Conservation (phyloP, 2,888 invertebrate genomes). For the Agapostemon virescens region DNA sequence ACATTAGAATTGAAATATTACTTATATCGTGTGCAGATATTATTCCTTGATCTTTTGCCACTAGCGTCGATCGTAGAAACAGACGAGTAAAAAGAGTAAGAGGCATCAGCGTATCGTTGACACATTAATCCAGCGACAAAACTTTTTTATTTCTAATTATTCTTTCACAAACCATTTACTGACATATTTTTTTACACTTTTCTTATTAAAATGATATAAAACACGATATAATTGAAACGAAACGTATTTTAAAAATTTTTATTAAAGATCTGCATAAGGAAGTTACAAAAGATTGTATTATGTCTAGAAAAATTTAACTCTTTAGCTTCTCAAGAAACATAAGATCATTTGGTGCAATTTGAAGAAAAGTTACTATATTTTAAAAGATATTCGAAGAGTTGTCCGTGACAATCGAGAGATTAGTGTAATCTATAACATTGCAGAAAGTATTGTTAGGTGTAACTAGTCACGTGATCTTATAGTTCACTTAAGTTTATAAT, state of each 20-base stretch:
- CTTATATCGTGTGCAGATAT: too few relatives aligned
- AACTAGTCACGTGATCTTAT: neutral
- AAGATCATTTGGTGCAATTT: neutral
- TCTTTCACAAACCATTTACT: neutral
- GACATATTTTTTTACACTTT: neutral
- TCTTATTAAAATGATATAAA: neutral
- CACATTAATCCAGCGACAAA: too few relatives aligned
- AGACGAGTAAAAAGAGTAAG: too few relatives aligned
- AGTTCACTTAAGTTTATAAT: conserved; percentile 11
- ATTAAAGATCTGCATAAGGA: neutral
- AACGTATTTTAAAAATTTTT: neutral
- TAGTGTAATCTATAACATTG: neutral
- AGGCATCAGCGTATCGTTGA: too few relatives aligned
- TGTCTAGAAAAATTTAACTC: too few relatives aligned
- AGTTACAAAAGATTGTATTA: neutral
- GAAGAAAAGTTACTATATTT: neutral
- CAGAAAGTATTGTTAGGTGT: neutral
- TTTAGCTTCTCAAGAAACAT: neutral
- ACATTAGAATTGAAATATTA: neutral
- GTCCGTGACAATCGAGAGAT: neutral
- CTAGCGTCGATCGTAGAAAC: too few relatives aligned
- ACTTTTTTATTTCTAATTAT: neutral
- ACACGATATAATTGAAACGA: too few relatives aligned
- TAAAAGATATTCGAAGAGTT: neutral
- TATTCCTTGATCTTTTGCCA: neutral